A percentile compares a stretch with the other conserved stretches of the same genome.
Conservation (phyloP, 1,140 invertebrate genomes). For the Diorhabda elongata region DNA sequence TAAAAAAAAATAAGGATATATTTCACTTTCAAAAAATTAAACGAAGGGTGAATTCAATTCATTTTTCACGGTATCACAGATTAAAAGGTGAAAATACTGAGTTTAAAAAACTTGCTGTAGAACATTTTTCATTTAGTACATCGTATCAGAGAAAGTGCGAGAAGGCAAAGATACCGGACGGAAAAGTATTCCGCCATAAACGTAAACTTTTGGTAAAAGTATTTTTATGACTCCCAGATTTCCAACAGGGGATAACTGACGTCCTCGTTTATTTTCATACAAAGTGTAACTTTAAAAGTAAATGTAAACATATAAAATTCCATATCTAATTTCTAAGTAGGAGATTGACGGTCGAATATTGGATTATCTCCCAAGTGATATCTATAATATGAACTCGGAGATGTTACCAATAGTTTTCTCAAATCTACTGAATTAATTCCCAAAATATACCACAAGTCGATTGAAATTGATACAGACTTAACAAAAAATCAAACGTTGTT, state of each 20-base stretch:
- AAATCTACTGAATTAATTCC: too few species aligned
- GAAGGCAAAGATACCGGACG: constrained; percentile 3
- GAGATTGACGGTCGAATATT: too few species aligned
- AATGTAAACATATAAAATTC: too few species aligned
- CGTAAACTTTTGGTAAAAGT: constrained; percentile 1
- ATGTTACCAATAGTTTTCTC: too few species aligned
- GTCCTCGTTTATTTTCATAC: not conserved
- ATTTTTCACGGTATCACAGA: constrained; percentile 23
- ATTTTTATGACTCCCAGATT: constrained; percentile 5
- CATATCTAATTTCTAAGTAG: too few species aligned
- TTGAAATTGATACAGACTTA: too few species aligned
- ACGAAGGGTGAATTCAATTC: constrained; percentile 10
- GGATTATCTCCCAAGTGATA: too few species aligned
- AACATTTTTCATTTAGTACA: constrained; percentile 27
- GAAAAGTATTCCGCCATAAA: constrained; percentile 7
- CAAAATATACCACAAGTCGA: too few species aligned
- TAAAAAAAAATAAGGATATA: too few species aligned
- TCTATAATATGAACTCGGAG: too few species aligned
- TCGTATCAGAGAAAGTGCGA: not conserved
- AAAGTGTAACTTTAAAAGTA: not conserved
- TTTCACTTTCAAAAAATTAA: too few species aligned
- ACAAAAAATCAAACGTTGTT: too few species aligned
- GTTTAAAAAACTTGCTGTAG: constrained; percentile 27
- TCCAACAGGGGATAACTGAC: not conserved
- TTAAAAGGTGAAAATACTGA: constrained; percentile 31